These are phyloP conservation scores for Quiscalus mexicanus DNA, from an alignment of 2,113 vertebrate genomes.

Conservation along the genomic window DNA sequence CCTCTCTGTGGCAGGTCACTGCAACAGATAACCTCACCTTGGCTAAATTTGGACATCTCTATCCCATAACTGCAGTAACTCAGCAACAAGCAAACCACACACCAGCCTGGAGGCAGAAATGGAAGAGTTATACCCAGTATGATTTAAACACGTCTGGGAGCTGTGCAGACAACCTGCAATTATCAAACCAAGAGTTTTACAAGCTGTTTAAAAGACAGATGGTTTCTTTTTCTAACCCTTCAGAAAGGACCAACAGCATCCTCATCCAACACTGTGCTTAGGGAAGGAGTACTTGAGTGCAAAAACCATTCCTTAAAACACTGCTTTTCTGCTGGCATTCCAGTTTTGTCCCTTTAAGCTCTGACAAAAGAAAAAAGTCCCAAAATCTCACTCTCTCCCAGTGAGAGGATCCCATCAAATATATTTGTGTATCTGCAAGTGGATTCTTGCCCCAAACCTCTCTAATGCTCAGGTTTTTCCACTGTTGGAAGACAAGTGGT, in stretches of 20 bases:
- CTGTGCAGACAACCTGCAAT: neutral
- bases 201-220: neutral
- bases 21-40: neutral
- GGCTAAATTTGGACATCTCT: neutral
- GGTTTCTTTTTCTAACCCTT: neutral
- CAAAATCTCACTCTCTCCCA: neutral
- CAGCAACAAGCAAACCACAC: neutral
- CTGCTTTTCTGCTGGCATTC: neutral
- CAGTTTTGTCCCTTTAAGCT: neutral
- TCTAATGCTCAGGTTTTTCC: neutral
- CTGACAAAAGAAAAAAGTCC: neutral
- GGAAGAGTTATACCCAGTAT: neutral
- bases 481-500: neutral
- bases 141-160: neutral
- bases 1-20: neutral
- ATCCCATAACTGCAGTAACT: neutral
- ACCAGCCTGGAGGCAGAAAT: neutral
- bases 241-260: neutral
- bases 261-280: rapidly evolving
- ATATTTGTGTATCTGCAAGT: neutral
- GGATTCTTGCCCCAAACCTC: neutral
- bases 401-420: neutral
- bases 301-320: neutral
- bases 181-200: neutral
- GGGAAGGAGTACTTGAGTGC: neutral